Evolutionary conservation across 2,888 invertebrate species (phyloP).

Genomic region (Coremacera marginata): DNA sequence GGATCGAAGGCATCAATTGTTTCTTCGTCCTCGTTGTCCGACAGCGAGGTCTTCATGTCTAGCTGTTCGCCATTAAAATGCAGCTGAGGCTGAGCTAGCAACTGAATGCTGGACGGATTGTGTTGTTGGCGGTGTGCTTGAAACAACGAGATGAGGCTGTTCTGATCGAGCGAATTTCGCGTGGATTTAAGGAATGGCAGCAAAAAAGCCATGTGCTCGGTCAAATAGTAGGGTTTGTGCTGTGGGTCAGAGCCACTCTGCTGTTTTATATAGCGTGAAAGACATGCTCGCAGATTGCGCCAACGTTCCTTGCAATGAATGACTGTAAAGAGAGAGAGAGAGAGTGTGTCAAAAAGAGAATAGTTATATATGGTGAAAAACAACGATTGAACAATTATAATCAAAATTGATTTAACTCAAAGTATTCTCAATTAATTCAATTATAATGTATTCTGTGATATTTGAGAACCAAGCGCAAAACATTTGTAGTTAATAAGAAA

Average conservation of each 20-base stretch:
- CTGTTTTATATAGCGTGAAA: constrained; percentile 68
- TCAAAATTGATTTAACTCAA: too few relatives aligned
- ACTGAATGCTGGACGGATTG: constrained; percentile 30
- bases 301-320: constrained; percentile 70
- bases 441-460: too few relatives aligned
- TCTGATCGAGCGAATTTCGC: constrained; percentile 61
- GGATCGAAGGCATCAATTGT: constrained; percentile 66
- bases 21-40: constrained; percentile 66
- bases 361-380: too few relatives aligned
- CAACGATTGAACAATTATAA: too few relatives aligned
- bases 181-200: constrained; percentile 68
- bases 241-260: constrained; percentile 66
- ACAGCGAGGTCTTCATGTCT: constrained; percentile 63
- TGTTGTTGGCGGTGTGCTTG: constrained; percentile 39
- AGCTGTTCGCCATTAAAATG: constrained; percentile 47
- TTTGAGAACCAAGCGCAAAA: too few relatives aligned
- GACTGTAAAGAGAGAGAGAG: constrained; percentile 52
- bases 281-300: constrained; percentile 68
- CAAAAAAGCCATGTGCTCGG: constrained; percentile 69
- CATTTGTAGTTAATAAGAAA: too few relatives aligned
- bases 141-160: constrained; percentile 38
- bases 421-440: too few relatives aligned
- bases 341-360: neutral
- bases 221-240: constrained; percentile 69
- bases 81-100: constrained; percentile 38